Base-by-base conservation (phyloP, 2,888 invertebrate species). In the Campoplex nolae region DNA sequence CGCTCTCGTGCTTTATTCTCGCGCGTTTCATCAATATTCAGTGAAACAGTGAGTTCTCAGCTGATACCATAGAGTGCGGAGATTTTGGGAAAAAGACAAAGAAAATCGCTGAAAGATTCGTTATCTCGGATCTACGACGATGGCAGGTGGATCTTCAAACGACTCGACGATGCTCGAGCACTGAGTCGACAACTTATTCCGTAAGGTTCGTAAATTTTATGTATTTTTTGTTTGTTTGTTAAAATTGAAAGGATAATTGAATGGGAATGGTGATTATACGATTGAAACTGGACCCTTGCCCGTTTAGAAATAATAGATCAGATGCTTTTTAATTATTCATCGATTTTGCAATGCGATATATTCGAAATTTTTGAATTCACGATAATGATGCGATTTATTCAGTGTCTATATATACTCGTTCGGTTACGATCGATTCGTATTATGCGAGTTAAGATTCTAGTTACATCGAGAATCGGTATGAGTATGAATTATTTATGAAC, bases 201-300 rank as follows among this genome's bases (percentile, higher is more conserved):
- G 79, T 79, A 79, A 87, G 87, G 87, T 87, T 84, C 67, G 87
- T 87, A 54, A 70, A 13, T n/a, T 48, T 56, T 13, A 38, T 78
- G n/a, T 28, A 35, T 45, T 82, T 73, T 76, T 42, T 62, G 3
- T 74, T 16, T 6, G 16, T 58, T 58, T 75, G 1, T 58, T 58
- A 28, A 13, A 42, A 54, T 54, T n/a, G 18, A 51, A 32, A 11
- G 6, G 3, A 51, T 51, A 9, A 3, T 35, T 23, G 4, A 28
- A n/a, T n/a, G 45, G 3, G 16, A 6, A 32, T 4, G 16, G 16
- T 13, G 23, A 70, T 45, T 13, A 45, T 70, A 9, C 18, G 3
- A 45, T 42, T 11, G n/a, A 42, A 42, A 13, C n/a, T 18, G 11
- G 42, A 70, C 32, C 32, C 6, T 48, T 70, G 45, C 13, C 70